Evolutionary conservation across 2,888 invertebrate species (phyloP).

Genomic region (Galerucella pusilla): DNA sequence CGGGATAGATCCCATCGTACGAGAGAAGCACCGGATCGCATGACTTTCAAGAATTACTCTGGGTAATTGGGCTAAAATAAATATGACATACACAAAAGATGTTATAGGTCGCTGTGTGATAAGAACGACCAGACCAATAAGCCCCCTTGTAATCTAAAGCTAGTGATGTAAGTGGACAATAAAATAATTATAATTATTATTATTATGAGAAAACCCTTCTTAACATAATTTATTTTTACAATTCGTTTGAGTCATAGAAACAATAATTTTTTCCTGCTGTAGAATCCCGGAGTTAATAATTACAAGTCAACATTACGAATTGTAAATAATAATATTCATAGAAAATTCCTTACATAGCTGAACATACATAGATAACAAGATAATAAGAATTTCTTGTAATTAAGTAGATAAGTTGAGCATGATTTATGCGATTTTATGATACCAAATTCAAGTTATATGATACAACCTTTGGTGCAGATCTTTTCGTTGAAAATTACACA

Average conservation of each 20-base stretch:
- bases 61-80: too few relatives aligned
- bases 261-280: not conserved
- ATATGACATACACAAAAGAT: too few relatives aligned
- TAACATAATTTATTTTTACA: not conserved
- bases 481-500: not conserved
- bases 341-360: not conserved
- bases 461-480: not conserved
- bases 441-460: not conserved
- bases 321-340: constrained; percentile 1
- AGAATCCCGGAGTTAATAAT: not conserved
- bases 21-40: too few relatives aligned
- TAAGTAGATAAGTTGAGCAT: not conserved
- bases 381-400: constrained; percentile 1
- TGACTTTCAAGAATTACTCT: too few relatives aligned
- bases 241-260: not conserved
- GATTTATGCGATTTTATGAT: constrained; percentile 1
- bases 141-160: too few relatives aligned
- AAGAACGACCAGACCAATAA: too few relatives aligned
- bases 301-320: constrained; percentile 2
- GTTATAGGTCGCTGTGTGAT: too few relatives aligned
- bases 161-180: too few relatives aligned
- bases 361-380: not conserved
- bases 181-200: too few relatives aligned
- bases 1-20: too few relatives aligned
- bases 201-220: too few relatives aligned